Percentiles rank a stretch among this genome's conserved stretches.
Conservation (phyloP, 2,797 vertebrate species). For the Lates japonicus region DNA sequence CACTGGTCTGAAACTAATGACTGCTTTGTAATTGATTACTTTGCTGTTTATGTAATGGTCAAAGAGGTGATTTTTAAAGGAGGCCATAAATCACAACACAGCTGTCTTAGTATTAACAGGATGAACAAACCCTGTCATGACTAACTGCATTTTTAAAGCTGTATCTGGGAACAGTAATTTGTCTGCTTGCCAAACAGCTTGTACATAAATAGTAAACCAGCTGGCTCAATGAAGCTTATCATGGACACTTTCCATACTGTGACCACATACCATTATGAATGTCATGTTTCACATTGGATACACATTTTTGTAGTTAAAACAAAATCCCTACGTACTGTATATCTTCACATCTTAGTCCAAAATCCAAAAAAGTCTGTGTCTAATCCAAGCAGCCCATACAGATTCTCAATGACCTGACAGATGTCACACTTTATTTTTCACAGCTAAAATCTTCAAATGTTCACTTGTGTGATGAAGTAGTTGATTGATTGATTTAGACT, state of each 20-base stretch:
- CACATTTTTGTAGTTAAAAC: background rate
- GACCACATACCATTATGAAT: background rate
- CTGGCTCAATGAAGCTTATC: conserved; percentile 6
- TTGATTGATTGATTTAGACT: background rate
- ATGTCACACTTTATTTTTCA: background rate
- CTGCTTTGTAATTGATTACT: conserved; percentile 40
- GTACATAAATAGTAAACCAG: conserved; percentile 17
- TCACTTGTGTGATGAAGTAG: background rate
- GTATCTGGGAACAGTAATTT: conserved; percentile 32
- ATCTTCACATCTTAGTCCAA: background rate
- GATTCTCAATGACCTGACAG: background rate
- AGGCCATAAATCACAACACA: conserved; percentile 54
- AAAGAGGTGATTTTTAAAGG: conserved; percentile 33
- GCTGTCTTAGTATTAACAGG: conserved; percentile 54
- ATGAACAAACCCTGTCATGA: conserved; percentile 54
- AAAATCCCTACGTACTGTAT: too few relatives aligned
- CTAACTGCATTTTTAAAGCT: conserved; percentile 38
- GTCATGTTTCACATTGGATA: background rate
- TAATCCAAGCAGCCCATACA: background rate
- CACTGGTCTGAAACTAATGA: conserved; percentile 38
- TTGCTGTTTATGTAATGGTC: conserved; percentile 34
- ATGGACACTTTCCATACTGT: background rate
- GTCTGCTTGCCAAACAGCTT: conserved; percentile 34
- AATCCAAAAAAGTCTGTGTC: background rate
- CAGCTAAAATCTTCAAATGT: background rate